A percentile compares a stretch with the other conserved stretches of the same genome.
These are phyloP conservation scores for Bombus balteatus DNA, from an alignment of 1,140 invertebrate species.

Conservation along the genomic window DNA sequence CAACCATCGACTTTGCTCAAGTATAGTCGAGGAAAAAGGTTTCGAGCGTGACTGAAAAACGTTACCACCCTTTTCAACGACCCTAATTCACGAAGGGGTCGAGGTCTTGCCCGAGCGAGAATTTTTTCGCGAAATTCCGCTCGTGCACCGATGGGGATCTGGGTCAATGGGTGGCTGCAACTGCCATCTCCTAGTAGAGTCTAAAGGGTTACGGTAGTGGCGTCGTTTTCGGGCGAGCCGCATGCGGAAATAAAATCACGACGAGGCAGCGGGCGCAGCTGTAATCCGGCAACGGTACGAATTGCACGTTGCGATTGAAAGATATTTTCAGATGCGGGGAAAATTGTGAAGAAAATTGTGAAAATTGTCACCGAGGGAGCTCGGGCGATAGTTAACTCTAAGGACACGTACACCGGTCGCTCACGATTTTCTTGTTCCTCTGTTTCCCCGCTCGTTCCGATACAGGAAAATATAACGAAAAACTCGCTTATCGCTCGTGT, in stretches of 20 bases:
- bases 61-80: background rate
- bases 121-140: conserved; percentile 28
- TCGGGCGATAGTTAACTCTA: background rate
- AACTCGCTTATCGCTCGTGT: background rate
- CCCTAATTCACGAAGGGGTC: conserved; percentile 18
- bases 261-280: background rate
- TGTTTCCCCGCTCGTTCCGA: background rate
- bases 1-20: too few relatives aligned
- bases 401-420: background rate
- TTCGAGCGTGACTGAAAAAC: conserved; percentile 60
- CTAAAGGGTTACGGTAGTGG: conserved; percentile 44
- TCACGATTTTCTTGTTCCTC: background rate
- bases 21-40: too few relatives aligned
- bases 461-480: background rate
- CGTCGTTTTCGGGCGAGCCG: conserved; percentile 13
- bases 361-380: background rate
- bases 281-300: conserved; percentile 21
- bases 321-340: background rate
- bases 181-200: conserved; percentile 8
- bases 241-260: conserved; percentile 42
- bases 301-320: conserved; percentile 28
- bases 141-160: background rate
- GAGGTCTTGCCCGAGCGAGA: conserved; percentile 7
- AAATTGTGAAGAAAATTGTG: background rate
- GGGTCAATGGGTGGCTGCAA: conserved; percentile 37